Percentiles rank a stretch among this genome's conserved stretches.
Evolutionary conservation across 2,113 vertebrate genomes (phyloP).

Genomic region (Canis aureus): DNA sequence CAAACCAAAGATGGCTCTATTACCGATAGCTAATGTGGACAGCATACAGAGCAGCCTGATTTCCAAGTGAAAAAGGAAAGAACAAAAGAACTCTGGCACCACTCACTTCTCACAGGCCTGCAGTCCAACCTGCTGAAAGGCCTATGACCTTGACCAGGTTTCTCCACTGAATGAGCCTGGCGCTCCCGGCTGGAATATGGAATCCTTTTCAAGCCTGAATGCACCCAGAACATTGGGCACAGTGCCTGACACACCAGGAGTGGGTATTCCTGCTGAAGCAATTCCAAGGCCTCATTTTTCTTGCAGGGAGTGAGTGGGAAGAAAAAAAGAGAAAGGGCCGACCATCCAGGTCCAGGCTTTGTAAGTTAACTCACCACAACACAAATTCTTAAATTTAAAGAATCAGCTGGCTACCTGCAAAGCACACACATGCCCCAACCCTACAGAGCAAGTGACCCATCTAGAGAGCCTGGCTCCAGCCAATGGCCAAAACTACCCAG

Average conservation of each 20-base stretch:
- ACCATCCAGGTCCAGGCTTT: not conserved
- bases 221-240: rapidly evolving
- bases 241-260: not conserved
- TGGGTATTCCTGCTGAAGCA: rapidly evolving
- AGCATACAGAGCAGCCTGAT: rapidly evolving
- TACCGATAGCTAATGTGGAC: rapidly evolving
- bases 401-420: not conserved
- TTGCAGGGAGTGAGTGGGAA: not conserved
- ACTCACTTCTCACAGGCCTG: too few relatives aligned
- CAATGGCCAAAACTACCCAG: not conserved
- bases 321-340: not conserved
- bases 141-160: rapidly evolving
- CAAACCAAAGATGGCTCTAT: not conserved
- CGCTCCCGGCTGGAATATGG: rapidly evolving
- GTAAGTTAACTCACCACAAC: not conserved
- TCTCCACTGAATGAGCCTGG: rapidly evolving
- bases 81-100: rapidly evolving
- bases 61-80: not conserved
- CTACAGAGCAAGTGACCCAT: not conserved
- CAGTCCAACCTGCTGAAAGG: not conserved
- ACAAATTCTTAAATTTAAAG: not conserved
- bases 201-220: not conserved
- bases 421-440: not conserved
- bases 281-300: not conserved
- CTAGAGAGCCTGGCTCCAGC: not conserved